Conservation (phyloP, 2,888 invertebrate species). For the Subacronicta megacephala region DNA sequence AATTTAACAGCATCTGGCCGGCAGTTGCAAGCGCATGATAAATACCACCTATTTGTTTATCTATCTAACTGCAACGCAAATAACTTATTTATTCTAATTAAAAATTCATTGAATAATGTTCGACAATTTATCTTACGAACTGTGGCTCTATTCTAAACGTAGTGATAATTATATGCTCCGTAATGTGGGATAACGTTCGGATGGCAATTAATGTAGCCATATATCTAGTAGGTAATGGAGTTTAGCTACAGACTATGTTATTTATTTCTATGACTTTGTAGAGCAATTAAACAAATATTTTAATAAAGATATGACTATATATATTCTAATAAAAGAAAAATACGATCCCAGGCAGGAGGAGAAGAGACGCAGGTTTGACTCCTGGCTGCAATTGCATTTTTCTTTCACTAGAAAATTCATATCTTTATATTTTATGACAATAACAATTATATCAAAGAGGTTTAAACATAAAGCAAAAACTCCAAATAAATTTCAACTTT, state of each 20-base stretch:
- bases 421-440: too few species aligned
- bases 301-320: too few species aligned
- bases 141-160: slow-evolving; percentile 31
- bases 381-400: too few species aligned
- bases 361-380: too few species aligned
- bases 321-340: too few species aligned
- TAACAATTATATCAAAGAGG: too few species aligned
- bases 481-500: too few species aligned
- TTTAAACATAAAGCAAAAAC: too few species aligned
- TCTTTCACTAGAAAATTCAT: too few species aligned
- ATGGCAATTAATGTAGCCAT: slow-evolving; percentile 27
- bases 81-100: slow-evolving; percentile 55
- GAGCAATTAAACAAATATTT: neutral
- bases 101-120: slow-evolving; percentile 52
- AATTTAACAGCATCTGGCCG: slow-evolving; percentile 52
- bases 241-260: slow-evolving; percentile 12
- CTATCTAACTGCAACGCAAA: slow-evolving; percentile 39
- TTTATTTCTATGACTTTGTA: neutral
- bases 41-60: slow-evolving; percentile 49
- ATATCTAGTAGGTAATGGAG: slow-evolving; percentile 6
- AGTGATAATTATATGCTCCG: slow-evolving; percentile 25
- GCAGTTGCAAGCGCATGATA: slow-evolving; percentile 52
- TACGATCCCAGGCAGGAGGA: too few species aligned
- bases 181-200: slow-evolving; percentile 10
- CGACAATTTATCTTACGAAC: slow-evolving; percentile 45